These are phyloP conservation scores for Andrena hattorfiana DNA, from an alignment of 2,888 invertebrate genomes.

Conservation along the genomic window DNA sequence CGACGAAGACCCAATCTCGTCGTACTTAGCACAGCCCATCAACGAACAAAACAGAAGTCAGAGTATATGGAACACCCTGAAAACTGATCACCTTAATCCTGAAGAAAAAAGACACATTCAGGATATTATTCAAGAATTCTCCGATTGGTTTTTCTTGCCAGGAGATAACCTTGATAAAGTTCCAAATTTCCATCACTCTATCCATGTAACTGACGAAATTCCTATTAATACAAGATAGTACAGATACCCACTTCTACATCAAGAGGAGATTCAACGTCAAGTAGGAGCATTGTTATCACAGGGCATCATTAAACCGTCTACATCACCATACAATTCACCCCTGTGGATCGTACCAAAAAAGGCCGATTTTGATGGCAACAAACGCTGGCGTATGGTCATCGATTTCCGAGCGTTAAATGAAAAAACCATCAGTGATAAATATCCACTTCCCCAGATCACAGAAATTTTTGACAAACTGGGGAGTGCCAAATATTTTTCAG, in stretches of 20 bases:
- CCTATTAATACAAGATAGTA: neutral
- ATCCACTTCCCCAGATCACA: neutral
- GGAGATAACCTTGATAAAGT: neutral
- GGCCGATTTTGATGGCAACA: neutral
- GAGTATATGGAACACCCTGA: neutral
- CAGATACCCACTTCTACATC: neutral
- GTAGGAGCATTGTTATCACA: neutral
- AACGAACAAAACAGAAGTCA: neutral
- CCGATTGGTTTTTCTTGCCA: conserved; percentile 1
- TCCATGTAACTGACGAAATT: neutral
- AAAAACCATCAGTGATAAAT: neutral
- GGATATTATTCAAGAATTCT: neutral
- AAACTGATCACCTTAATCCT: neutral
- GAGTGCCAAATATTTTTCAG: conserved; percentile 8
- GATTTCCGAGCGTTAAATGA: neutral
- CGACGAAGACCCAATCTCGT: neutral
- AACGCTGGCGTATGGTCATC: neutral
- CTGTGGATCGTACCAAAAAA: neutral
- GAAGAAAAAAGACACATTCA: neutral
- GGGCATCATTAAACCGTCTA: neutral
- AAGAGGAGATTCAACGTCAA: neutral
- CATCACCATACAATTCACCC: neutral
- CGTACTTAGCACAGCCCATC: neutral
- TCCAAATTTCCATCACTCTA: neutral
- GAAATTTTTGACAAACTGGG: neutral